Base-by-base conservation (phyloP, 2,888 invertebrate species). In the Eilema caniola region DNA sequence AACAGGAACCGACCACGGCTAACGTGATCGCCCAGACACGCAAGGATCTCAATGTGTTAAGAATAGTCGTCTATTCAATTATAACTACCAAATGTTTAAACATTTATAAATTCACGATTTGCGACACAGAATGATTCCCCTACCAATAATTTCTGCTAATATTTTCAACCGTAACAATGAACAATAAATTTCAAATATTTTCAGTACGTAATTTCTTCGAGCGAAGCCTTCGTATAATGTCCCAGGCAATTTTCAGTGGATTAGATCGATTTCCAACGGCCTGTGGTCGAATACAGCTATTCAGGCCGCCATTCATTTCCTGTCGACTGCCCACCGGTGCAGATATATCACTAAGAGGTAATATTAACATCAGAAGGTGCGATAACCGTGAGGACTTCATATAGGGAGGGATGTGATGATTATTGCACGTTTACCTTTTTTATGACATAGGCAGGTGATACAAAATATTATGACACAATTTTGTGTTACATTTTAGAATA, bases 221-320 rank as follows among this genome's bases (percentile, higher is more conserved):
- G n/a, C 23, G 11, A 37, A 14, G 23, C 12, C 33, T 3, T 24
- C 14, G 20, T 2, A 11, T 59, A 24, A 66, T 37, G 25, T 41
- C 10, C 8, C 25, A 41, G 37, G 8, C n/a, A 28, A 53, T 62
- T 53, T 67, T 67, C 10, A 62, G 12, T 53, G 28, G 4, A 67
- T 67, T 53, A 31, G 11, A 53, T 31, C 28, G 28, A 53, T 67
- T 24, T 25, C 37, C 37, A 47, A 53, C 63, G 23, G 57, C 57
- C 31, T 63, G 63, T 60, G 63, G 47, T 62, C 47, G 57, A 59
- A 47, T 62, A 60, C 59, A 62, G 57, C 66, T 66, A 62, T 64
- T 66, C 47, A 60, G 25, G 56, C n/a, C 41, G 66, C 66, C 62
- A 53, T 25, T 68, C 47, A 68, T 66, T 66, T 63, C 68, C 68